Evolutionary conservation across 2,797 vertebrate genomes (phyloP), one percentile per base, ranked within the genome.

Genomic region (Sebastes umbrosus): DNA sequence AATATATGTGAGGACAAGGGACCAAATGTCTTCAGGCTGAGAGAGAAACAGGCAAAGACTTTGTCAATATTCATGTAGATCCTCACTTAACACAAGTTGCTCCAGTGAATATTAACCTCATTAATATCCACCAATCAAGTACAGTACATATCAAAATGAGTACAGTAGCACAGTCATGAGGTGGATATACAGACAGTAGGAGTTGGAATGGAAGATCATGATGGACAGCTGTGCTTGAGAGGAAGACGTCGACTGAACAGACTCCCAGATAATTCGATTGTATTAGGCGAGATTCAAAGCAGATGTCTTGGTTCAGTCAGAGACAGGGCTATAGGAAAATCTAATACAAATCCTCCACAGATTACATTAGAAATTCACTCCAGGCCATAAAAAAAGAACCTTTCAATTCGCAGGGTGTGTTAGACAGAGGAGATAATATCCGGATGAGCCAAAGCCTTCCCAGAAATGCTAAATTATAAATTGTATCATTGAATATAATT

Each of bases 331-430:
- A 90, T 88, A 88, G 77, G 77, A 78, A 92, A 93, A 93, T 91
- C 83, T 39, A 91, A 93, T 93, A 90, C 75, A 82, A 91, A 85
- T 69, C 79, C 72, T 76, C 34, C 68, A 58, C 54, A 80, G 81
- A 93, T 92, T 81, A 79, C 82, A 91, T 94, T 93, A 92, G 77
- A 73, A 80, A 87, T 85, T 90, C 76, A 88, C 84, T 90, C 76
- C 62, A 71, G 78, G 82, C 84, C 62, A 86, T 84, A 85, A 86
- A 80, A 86, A 79, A 87, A 67, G 58, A 84, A 70, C 13, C 87
- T 84, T 88, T 91, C 82, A 90, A 82, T 90, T 89, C 64, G 1
- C 5, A 4, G 88, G 84, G 78, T 69, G 85, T 76, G 75, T 80
- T 88, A 63, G 84, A 80, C 32, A 32, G 69, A 12, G 43, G 74